A percentile compares a stretch with the other conserved stretches of the same genome.
Evolutionary conservation across 37 sponge, comb jelly and placozoan genomes (phyloP).

Genomic region (Halichondria panicea): DNA sequence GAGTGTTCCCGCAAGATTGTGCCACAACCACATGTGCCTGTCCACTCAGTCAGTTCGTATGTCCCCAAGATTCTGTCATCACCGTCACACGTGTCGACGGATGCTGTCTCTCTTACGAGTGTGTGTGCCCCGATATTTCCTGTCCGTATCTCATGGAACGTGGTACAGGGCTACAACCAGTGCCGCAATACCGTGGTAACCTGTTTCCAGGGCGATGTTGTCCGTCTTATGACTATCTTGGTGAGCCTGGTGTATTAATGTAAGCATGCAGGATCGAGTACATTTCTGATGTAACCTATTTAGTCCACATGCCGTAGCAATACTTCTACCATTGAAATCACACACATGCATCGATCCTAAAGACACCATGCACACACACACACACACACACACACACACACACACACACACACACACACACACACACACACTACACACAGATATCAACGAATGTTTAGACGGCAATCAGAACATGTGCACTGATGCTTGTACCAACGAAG

Average conservation of each 20-base stretch:
- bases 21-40: slow-evolving; percentile 41
- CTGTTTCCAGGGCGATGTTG: slow-evolving; percentile 80
- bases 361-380: neutral
- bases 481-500: slow-evolving; percentile 49
- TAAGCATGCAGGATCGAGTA: too few species aligned
- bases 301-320: too few species aligned
- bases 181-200: slow-evolving; percentile 61
- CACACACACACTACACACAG: slow-evolving; percentile 35
- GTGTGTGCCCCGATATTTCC: slow-evolving; percentile 64
- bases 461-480: slow-evolving; percentile 48
- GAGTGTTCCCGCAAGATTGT: slow-evolving; percentile 24
- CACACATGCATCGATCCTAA: neutral
- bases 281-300: too few species aligned
- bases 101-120: slow-evolving; percentile 81
- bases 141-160: slow-evolving; percentile 79
- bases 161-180: slow-evolving; percentile 66
- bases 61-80: slow-evolving; percentile 78
- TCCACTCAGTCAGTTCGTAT: slow-evolving; percentile 50
- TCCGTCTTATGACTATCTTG: slow-evolving; percentile 60
- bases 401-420: neutral
- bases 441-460: slow-evolving; percentile 77
- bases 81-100: slow-evolving; percentile 25
- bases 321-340: neutral
- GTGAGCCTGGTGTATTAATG: too few species aligned
- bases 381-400: neutral